phyloP scores from a whole-genome alignment of 2,888 invertebrate genomes.

The Agriopis leucophaearia region DNA sequence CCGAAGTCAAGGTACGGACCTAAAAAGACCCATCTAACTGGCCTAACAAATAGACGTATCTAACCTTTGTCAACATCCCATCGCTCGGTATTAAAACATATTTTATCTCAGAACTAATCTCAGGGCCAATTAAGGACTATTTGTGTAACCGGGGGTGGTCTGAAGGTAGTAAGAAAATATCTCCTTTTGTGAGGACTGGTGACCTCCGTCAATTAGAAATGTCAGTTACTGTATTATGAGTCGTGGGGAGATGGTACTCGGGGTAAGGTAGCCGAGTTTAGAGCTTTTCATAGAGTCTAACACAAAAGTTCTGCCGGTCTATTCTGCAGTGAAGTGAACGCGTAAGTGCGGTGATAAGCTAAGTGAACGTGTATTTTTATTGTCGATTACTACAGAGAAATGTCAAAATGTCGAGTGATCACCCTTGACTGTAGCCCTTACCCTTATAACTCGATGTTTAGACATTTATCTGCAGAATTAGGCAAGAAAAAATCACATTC shows the following conservation, averaged over 20 bases:
- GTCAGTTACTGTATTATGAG: constrained; percentile 72
- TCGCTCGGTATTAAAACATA: constrained; percentile 59
- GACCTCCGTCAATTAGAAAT: constrained; percentile 79
- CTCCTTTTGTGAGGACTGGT: constrained; percentile 54
- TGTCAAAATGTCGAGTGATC: too few species aligned
- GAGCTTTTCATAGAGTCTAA: constrained; percentile 30
- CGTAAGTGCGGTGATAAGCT: too few species aligned
- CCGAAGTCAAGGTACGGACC: not conserved
- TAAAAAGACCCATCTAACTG: constrained; percentile 3
- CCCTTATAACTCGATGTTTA: too few species aligned
- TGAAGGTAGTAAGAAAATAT: constrained; percentile 58
- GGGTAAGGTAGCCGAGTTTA: constrained; percentile 49
- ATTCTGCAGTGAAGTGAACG: too few species aligned
- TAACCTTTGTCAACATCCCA: constrained; percentile 60
- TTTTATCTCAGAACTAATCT: constrained; percentile 74
- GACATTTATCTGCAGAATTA: too few species aligned
- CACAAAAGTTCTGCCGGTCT: too few species aligned
- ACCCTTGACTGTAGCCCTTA: too few species aligned
- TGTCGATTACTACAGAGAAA: too few species aligned
- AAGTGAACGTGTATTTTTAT: too few species aligned
- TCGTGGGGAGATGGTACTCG: constrained; percentile 44
- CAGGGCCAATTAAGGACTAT: constrained; percentile 76
- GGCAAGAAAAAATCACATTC: too few species aligned
- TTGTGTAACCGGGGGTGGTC: constrained; percentile 77
- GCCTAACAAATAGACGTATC: constrained; percentile 4